phyloP scores from a whole-genome alignment of 2,113 vertebrate genomes.

The Candoia aspera region DNA sequence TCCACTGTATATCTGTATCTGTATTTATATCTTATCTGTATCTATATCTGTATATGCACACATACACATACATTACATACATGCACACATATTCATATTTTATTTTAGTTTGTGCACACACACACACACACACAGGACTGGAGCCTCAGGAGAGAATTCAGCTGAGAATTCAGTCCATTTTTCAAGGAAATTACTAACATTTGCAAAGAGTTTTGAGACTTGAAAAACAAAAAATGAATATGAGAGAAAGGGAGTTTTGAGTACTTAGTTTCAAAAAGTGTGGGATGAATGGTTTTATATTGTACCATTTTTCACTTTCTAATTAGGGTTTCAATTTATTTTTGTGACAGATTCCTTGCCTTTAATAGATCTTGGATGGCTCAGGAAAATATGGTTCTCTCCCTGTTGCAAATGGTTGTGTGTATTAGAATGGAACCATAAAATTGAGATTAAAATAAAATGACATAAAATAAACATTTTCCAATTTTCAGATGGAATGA shows the following conservation, averaged over 20 bases:
- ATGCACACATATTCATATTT: too few relatives aligned
- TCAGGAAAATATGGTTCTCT: neutral
- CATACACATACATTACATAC: too few relatives aligned
- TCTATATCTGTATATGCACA: too few relatives aligned
- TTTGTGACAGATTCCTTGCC: neutral
- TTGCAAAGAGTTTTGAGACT: neutral
- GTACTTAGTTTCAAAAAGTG: neutral
- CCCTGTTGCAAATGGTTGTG: neutral
- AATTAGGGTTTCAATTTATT: neutral
- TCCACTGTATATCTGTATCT: too few relatives aligned
- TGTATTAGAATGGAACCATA: neutral
- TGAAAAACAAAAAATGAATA: neutral
- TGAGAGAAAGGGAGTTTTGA: neutral
- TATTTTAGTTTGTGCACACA: too few relatives aligned
- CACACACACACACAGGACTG: neutral
- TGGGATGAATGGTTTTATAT: neutral
- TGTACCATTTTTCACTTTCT: neutral
- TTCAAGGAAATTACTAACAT: neutral
- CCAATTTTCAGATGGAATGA: neutral
- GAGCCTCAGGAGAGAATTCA: neutral
- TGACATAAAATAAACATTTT: neutral
- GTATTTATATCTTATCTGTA: too few relatives aligned
- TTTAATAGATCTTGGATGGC: neutral
- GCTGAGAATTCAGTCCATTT: neutral
- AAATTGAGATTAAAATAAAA: neutral